Percentiles rank a stretch among this genome's conserved stretches.
Evolutionary conservation across 2,797 vertebrate species (phyloP).

Genomic region (Podarcis siculus): DNA sequence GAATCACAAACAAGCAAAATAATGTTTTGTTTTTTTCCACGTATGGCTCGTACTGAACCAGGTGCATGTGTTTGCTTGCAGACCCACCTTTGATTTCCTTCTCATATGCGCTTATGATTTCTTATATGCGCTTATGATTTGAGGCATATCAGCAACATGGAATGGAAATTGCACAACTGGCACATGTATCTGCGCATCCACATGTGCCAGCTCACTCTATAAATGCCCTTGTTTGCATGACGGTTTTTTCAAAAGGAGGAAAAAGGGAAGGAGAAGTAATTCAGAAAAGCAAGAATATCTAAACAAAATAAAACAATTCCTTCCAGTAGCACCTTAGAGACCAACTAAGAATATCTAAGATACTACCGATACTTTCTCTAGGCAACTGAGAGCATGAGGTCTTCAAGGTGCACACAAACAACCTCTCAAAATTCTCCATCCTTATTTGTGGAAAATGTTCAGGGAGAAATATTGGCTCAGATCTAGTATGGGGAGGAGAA

Average conservation of each 20-base stretch:
- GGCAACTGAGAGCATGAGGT: neutral
- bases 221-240: neutral
- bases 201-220: neutral
- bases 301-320: no score
- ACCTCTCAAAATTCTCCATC: no score
- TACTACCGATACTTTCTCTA: neutral
- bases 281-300: neutral
- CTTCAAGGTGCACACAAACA: no score
- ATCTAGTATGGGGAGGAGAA: neutral
- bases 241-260: neutral
- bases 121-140: neutral
- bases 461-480: neutral
- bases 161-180: neutral
- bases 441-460: neutral
- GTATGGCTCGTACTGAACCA: neutral
- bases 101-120: neutral
- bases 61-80: neutral
- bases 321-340: no score
- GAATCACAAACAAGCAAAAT: neutral
- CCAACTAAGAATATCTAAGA: neutral
- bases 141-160: neutral
- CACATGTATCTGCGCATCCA: neutral
- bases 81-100: neutral
- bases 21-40: neutral
- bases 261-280: neutral